Base-by-base conservation (phyloP, 2,113 vertebrate species). In the Chauna torquata region DNA sequence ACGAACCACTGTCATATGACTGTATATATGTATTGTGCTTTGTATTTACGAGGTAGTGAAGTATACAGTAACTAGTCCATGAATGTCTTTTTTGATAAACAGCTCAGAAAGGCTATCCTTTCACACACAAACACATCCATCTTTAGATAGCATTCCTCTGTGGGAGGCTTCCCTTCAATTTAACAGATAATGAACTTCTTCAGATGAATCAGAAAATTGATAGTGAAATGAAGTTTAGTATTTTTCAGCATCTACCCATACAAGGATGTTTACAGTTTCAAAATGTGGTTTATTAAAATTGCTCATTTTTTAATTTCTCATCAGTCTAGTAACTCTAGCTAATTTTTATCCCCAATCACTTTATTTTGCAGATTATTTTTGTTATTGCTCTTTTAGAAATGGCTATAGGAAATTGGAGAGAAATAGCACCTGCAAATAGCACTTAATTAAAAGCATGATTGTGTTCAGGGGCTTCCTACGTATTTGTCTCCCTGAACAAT, bases 121-220 rank as follows among this genome's bases (percentile, higher is more conserved):
- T 94, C 69, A 88, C 96, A 95, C 77, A 94, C 90, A 97, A 97
- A 93, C 92, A 94, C 94, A 96, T 97, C 95, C 94, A 96, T 97
- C 96, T 95, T 98, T 87, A 96, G 96, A 96, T 92, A 97, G 95
- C 96, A 91, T 94, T 97, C 96, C 95, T 97, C 96, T 96, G 97
- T 97, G 96, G 97, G 97, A 98, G 96, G 96, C 92, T 97, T 96
- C 94, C 94, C 94, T 96, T 97, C 97, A 97, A 97, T 96, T 97
- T 98, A 97, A 95, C 94, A 98, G 97, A 98, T 98, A 98, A 97
- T 98, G 96, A 98, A 96, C 95, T 97, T 97, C 95, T 97, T 97
- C 89, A 96, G 95, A 97, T 96, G 96, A 97, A 98, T 97, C 95
- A 97, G 96, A 95, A 97, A 97, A 98, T 96, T 97, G 97, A 97